Evolutionary conservation across 2,888 invertebrate species (phyloP).

Genomic region (Notocelia uddmanniana): DNA sequence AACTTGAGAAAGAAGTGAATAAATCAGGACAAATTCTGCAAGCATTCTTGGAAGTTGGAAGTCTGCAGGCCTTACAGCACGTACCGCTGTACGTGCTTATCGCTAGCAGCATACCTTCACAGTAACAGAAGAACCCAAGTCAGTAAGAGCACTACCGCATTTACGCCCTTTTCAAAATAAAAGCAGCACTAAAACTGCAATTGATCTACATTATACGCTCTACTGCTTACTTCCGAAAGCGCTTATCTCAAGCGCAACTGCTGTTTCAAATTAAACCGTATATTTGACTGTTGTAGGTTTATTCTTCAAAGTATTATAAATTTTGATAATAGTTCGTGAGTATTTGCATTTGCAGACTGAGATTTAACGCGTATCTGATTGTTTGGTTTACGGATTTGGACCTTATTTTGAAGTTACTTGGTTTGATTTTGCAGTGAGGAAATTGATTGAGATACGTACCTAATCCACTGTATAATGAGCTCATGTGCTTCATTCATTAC

Average conservation of each 20-base stretch:
- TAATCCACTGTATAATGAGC: not conserved
- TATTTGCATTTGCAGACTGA: constrained; percentile 2
- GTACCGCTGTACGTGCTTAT: constrained; percentile 9
- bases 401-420: not conserved
- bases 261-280: not conserved
- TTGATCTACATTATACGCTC: constrained; percentile 27
- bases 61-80: constrained; percentile 7
- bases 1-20: not conserved
- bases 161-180: not conserved
- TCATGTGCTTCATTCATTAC: not conserved
- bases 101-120: not conserved
- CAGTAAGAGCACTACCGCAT: not conserved
- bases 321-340: not conserved
- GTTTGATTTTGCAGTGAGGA: not conserved
- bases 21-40: constrained; percentile 15
- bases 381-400: not conserved
- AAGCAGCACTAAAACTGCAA: not conserved
- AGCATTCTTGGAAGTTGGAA: not conserved
- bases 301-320: not conserved
- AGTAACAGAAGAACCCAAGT: not conserved
- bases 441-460: not conserved
- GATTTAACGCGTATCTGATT: not conserved
- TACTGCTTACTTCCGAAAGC: not conserved
- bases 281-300: not conserved
- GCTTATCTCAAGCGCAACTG: not conserved